Percentiles rank a stretch among this genome's conserved stretches.
Conservation (phyloP, 2,113 vertebrate genomes). For the Odocoileus virginianus region DNA sequence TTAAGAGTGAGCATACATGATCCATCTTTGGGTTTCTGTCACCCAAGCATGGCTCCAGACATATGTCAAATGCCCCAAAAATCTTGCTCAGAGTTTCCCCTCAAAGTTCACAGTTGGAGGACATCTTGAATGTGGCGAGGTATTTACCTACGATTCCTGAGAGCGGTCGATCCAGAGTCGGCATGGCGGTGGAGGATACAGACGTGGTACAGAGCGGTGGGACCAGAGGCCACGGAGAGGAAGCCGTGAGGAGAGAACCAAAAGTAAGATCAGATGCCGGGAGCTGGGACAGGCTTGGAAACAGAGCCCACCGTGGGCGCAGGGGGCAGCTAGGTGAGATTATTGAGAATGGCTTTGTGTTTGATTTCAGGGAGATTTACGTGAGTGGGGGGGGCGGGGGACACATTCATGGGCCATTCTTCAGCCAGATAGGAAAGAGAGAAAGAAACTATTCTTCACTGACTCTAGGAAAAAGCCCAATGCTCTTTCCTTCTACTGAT, state of each 20-base stretch:
- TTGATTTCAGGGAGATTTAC: rapidly evolving
- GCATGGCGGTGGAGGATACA: not conserved
- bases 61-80: not conserved
- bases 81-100: not conserved
- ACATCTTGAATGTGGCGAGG: rapidly evolving
- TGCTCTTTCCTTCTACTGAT: too few relatives aligned
- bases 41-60: not conserved
- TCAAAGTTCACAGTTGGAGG: not conserved
- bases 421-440: not conserved
- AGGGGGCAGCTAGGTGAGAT: not conserved
- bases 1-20: not conserved
- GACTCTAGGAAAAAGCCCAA: not conserved
- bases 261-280: not conserved
- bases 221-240: rapidly evolving
- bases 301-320: rapidly evolving
- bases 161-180: not conserved
- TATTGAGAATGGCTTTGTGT: not conserved
- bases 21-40: not conserved
- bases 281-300: not conserved
- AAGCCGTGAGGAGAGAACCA: not conserved
- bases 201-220: rapidly evolving
- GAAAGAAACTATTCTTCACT: too few relatives aligned
- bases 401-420: not conserved
- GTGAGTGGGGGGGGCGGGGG: rapidly evolving
- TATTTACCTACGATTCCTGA: constrained; percentile 55